Evolutionary conservation across 2,888 invertebrate species (phyloP).

Genomic region (Agonopterix arenella): DNA sequence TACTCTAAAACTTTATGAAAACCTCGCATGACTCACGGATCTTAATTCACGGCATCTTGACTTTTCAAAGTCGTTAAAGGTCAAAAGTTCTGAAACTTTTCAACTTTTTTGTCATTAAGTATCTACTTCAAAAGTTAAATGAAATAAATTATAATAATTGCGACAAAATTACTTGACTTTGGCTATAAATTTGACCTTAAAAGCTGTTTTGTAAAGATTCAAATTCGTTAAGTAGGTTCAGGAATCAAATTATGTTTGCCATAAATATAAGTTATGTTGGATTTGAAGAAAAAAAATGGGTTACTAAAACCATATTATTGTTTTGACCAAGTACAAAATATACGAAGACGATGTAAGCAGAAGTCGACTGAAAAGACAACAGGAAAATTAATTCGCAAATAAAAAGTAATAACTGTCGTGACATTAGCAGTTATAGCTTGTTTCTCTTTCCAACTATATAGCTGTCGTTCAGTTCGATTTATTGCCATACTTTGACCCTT

Average conservation of each 20-base stretch:
- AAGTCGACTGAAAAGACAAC: not conserved
- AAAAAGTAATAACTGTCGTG: conserved; percentile 36
- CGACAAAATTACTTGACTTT: conserved; percentile 3
- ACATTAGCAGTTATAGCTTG: conserved; percentile 34
- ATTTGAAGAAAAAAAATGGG: too few species aligned
- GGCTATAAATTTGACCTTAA: conserved; percentile 1
- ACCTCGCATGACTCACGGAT: too few species aligned
- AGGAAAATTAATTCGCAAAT: conserved; percentile 26
- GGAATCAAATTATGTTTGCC: too few species aligned
- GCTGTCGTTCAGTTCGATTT: conserved; percentile 33
- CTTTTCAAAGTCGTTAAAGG: conserved; percentile 1
- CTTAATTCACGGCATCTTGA: too few species aligned
- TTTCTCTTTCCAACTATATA: conserved; percentile 31
- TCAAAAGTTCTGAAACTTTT: not conserved
- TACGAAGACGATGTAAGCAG: too few species aligned
- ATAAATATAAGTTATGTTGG: too few species aligned
- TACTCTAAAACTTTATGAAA: too few species aligned
- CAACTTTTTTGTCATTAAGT: not conserved
- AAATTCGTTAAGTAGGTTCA: too few species aligned
- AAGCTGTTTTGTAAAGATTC: not conserved
- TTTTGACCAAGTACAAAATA: too few species aligned
- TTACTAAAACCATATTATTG: too few species aligned
- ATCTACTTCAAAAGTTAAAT: not conserved
- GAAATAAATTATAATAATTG: conserved; percentile 7
- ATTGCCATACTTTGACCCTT: conserved; percentile 30